phyloP scores from a whole-genome alignment of 2,888 invertebrate genomes.

The Erynnis tages region DNA sequence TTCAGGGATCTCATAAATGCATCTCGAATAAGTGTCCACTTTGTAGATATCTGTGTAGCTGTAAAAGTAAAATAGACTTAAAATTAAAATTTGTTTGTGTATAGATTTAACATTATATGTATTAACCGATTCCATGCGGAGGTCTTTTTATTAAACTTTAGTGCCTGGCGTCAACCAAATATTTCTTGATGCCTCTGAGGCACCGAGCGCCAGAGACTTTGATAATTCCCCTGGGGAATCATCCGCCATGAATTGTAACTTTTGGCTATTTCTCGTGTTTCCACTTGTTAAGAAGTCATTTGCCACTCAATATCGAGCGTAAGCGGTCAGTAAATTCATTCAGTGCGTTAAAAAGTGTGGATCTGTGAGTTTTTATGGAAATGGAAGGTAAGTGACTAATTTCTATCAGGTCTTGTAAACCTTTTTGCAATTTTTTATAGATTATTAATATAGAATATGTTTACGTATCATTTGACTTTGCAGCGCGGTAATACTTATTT shows the following conservation, averaged over 20 bases:
- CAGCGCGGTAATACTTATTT: background rate
- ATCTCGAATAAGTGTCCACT: background rate
- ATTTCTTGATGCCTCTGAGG: background rate
- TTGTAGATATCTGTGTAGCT: too few species aligned
- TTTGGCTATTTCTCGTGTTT: background rate
- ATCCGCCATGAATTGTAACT: conserved; percentile 2
- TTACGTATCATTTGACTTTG: background rate
- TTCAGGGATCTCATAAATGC: background rate
- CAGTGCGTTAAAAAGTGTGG: conserved; percentile 1
- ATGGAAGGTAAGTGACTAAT: conserved; percentile 4
- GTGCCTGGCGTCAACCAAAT: conserved; percentile 1
- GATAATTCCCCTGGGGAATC: conserved; percentile 1
- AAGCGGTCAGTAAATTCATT: background rate
- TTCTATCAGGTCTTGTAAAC: conserved; percentile 5
- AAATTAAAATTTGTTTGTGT: background rate
- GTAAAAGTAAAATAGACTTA: background rate
- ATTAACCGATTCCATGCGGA: conserved; percentile 2
- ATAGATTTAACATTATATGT: background rate
- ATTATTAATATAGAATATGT: background rate
- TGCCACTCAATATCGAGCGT: background rate
- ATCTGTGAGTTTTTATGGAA: conserved; percentile 3
- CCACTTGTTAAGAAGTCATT: background rate
- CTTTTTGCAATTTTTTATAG: background rate
- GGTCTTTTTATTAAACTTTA: background rate
- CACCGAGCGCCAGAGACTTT: conserved; percentile 5